Evolutionary conservation across 1,140 invertebrate species (phyloP).

Genomic region (Drusus annulatus): DNA sequence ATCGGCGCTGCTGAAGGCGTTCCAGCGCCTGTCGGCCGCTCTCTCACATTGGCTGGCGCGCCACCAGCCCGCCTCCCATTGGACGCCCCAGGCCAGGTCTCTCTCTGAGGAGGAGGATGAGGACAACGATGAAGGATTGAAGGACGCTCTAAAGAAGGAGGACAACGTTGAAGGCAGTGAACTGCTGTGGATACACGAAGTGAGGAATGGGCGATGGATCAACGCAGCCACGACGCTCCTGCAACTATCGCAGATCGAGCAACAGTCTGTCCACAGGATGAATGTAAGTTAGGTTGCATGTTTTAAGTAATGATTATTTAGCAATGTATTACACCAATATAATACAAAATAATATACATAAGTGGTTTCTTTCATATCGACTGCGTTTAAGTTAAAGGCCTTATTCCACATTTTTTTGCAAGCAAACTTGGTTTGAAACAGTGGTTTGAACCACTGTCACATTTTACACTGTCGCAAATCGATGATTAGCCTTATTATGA

Average conservation of each 20-base stretch:
- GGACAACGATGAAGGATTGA: not conserved
- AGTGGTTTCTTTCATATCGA: too few species aligned
- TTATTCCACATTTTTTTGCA: too few species aligned
- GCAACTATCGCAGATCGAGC: constrained; percentile 78
- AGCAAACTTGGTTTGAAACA: too few species aligned
- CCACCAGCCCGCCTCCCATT: constrained; percentile 7
- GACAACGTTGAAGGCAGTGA: constrained; percentile 38
- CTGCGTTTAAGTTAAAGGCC: too few species aligned
- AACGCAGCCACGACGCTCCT: constrained; percentile 77
- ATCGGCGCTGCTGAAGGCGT: constrained; percentile 49
- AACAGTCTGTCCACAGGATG: constrained; percentile 79
- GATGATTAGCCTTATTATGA: too few species aligned
- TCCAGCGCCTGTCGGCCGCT: constrained; percentile 43
- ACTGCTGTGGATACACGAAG: constrained; percentile 55
- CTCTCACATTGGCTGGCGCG: constrained; percentile 46
- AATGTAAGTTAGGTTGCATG: constrained; percentile 74
- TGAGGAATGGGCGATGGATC: constrained; percentile 55
- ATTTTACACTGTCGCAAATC: too few species aligned
- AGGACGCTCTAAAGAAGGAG: constrained; percentile 7
- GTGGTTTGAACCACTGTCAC: too few species aligned
- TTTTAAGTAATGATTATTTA: too few species aligned
- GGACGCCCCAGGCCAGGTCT: not conserved
- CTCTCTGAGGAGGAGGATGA: constrained; percentile 3
- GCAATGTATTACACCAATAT: too few species aligned
- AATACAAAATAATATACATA: too few species aligned